phyloP scores from a whole-genome alignment of 2,888 invertebrate species.

The Xestia ashworthii region DNA sequence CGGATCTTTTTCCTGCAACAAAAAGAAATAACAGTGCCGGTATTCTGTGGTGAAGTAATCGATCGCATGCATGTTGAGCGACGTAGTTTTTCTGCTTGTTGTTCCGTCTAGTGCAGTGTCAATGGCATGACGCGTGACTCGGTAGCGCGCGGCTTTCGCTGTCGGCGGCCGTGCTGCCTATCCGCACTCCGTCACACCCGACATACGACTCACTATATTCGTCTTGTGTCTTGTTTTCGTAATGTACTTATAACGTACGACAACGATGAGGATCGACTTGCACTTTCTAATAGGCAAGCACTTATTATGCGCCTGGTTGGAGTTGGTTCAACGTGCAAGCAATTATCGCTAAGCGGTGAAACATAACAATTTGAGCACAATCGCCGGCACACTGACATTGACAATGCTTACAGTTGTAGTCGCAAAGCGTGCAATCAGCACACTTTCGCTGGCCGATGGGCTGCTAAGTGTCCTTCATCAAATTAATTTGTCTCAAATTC shows the following conservation, averaged over 20 bases:
- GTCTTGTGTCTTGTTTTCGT: constrained; percentile 70
- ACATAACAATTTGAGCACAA: constrained; percentile 79
- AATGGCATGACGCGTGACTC: constrained; percentile 84
- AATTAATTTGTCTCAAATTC: neutral
- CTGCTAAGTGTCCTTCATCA: constrained; percentile 35
- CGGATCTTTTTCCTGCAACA: constrained; percentile 90
- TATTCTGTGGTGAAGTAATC: constrained; percentile 72
- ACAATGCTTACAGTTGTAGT: constrained; percentile 74
- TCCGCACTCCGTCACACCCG: constrained; percentile 74
- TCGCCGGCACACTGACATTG: constrained; percentile 81
- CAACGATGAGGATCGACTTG: constrained; percentile 69
- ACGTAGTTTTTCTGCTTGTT: constrained; percentile 71
- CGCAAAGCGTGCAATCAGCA: constrained; percentile 74
- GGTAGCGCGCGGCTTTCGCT: constrained; percentile 84
- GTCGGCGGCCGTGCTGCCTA: constrained; percentile 66
- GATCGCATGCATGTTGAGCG: constrained; percentile 80
- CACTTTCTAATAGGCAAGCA: constrained; percentile 79
- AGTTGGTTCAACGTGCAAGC: constrained; percentile 72
- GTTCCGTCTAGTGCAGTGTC: constrained; percentile 84
- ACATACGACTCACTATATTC: constrained; percentile 73
- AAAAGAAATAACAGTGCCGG: constrained; percentile 78
- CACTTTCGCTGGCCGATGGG: constrained; percentile 71
- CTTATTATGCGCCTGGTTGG: constrained; percentile 75
- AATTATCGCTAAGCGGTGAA: constrained; percentile 80
- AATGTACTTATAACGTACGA: constrained; percentile 53